Conservation (phyloP, 2,113 vertebrate genomes). For the Myiozetetes cayanensis region DNA sequence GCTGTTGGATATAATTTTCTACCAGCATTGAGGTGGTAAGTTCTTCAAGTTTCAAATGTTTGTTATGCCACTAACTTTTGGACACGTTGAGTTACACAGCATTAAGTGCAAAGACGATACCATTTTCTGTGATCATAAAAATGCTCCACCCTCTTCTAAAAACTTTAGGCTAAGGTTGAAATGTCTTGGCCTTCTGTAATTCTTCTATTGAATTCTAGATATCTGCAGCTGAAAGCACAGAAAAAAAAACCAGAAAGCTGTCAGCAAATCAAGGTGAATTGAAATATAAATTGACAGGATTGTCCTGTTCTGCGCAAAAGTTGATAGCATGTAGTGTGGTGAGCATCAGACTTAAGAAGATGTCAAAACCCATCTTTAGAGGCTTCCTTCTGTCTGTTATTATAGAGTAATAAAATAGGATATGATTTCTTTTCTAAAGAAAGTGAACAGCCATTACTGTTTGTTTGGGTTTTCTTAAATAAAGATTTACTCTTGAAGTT, state of each 20-base stretch:
- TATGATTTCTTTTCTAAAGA: neutral
- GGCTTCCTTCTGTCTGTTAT: neutral
- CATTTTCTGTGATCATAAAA: neutral
- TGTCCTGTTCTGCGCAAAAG: neutral
- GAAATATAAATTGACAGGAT: neutral
- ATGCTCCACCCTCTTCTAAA: neutral
- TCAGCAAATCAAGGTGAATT: neutral
- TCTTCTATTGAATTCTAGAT: neutral
- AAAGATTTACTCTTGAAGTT: neutral
- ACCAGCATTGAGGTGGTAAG: neutral
- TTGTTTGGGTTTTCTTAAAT: neutral
- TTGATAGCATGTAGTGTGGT: rapidly evolving
- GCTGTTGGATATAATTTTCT: neutral
- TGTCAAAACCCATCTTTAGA: neutral
- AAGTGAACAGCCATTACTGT: neutral
- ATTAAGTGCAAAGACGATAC: neutral
- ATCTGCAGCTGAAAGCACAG: neutral
- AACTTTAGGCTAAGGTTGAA: neutral
- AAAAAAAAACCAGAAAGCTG: neutral
- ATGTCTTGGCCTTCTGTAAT: neutral
- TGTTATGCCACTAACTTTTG: neutral
- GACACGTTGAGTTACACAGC: neutral
- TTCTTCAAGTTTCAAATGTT: neutral
- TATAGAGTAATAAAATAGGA: neutral
- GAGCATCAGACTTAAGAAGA: neutral